These are phyloP conservation scores for Suillia variegata DNA, from an alignment of 2,888 invertebrate genomes.

Conservation along the genomic window DNA sequence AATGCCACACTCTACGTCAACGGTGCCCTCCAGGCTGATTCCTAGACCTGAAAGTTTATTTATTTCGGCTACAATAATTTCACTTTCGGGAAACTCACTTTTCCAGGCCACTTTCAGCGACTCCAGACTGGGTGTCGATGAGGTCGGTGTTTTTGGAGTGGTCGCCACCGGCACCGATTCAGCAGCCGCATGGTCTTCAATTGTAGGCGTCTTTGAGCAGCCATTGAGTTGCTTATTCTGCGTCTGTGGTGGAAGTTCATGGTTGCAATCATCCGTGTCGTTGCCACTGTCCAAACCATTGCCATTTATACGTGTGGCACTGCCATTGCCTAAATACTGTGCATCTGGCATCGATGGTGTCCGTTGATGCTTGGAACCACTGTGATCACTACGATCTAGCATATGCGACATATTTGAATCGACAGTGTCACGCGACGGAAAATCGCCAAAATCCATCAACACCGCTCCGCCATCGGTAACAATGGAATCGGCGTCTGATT, in stretches of 20 bases:
- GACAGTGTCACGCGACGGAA: constrained; percentile 80
- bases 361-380: constrained; percentile 22
- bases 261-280: not conserved
- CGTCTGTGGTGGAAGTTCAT: not conserved
- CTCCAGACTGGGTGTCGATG: constrained; percentile 66
- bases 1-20: constrained; percentile 95
- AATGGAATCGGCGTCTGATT: constrained; percentile 61
- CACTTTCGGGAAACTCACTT: constrained; percentile 78
- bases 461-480: constrained; percentile 70
- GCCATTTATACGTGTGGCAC: constrained; percentile 20
- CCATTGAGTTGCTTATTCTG: constrained; percentile 7
- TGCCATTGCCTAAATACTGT: constrained; percentile 31
- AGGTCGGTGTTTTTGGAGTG: constrained; percentile 26
- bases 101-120: constrained; percentile 81
- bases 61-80: constrained; percentile 91
- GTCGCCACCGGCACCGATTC: constrained; percentile 19
- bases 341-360: constrained; percentile 29
- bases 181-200: constrained; percentile 25
- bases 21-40: constrained; percentile 97
- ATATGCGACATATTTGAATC: constrained; percentile 71
- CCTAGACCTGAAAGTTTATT: constrained; percentile 93
- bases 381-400: constrained; percentile 55
- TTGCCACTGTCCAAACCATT: constrained; percentile 9
- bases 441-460: constrained; percentile 74
- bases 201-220: constrained; percentile 33